These are phyloP conservation scores for Clitarchus hookeri DNA, from an alignment of 2,888 invertebrate genomes.

Conservation along the genomic window DNA sequence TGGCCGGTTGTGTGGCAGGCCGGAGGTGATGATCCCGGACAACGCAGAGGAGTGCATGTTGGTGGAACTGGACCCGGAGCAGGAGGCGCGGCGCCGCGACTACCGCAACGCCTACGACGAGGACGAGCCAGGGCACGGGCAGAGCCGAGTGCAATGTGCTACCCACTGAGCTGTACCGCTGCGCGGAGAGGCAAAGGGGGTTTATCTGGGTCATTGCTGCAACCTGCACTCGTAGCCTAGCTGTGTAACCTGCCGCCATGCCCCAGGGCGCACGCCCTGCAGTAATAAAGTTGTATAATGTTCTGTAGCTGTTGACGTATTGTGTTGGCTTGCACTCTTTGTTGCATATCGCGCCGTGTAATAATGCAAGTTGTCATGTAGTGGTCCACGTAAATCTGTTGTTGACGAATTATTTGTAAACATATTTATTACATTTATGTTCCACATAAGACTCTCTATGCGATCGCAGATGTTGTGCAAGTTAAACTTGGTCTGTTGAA, in stretches of 20 bases:
- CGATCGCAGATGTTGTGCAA: not conserved
- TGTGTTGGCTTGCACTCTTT: not conserved
- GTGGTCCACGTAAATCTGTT: not conserved
- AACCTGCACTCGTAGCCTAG: not conserved
- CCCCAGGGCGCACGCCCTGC: not conserved
- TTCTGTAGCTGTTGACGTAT: conserved; percentile 21
- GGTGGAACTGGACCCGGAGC: conserved; percentile 77
- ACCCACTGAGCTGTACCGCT: conserved; percentile 59
- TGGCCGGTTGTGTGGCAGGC: conserved; percentile 47
- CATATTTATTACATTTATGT: not conserved
- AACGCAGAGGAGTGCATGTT: conserved; percentile 75
- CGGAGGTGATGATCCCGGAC: conserved; percentile 72
- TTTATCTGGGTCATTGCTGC: not conserved
- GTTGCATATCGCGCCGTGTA: not conserved
- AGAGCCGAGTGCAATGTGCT: conserved; percentile 78
- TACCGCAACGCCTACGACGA: conserved; percentile 76
- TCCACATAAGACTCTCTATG: not conserved
- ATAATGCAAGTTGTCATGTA: not conserved
- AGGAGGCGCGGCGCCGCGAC: conserved; percentile 69
- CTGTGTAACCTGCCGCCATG: not conserved
- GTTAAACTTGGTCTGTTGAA: not conserved
- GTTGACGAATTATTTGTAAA: not conserved
- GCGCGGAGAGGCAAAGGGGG: too few species aligned
- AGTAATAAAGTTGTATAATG: not conserved
- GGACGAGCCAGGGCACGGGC: conserved; percentile 74